phyloP scores from a whole-genome alignment of 2,888 invertebrate species.

The Luperina nickerlii region DNA sequence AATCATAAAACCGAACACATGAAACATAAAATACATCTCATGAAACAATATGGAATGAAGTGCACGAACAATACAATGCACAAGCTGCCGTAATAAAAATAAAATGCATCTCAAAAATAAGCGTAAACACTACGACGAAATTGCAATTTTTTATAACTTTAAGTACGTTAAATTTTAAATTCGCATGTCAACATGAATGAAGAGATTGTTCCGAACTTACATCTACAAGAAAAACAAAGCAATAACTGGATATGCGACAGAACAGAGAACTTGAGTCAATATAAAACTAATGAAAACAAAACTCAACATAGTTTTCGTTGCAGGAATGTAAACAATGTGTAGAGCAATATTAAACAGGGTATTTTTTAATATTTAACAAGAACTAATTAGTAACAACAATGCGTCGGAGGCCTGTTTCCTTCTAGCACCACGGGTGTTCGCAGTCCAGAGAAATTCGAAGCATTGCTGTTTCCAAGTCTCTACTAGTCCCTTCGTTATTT shows the following conservation, averaged over 20 bases:
- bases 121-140: slow-evolving; percentile 82
- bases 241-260: slow-evolving; percentile 84
- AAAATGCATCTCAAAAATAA: slow-evolving; percentile 88
- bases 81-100: slow-evolving; percentile 87
- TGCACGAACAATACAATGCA: slow-evolving; percentile 82
- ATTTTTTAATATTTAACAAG: slow-evolving; percentile 84
- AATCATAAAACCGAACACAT: slow-evolving; percentile 82
- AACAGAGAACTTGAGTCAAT: slow-evolving; percentile 79
- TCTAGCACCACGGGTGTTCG: slow-evolving; percentile 85
- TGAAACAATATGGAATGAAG: slow-evolving; percentile 84
- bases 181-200: slow-evolving; percentile 81
- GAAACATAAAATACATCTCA: slow-evolving; percentile 78
- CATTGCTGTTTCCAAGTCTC: slow-evolving; percentile 17
- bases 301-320: slow-evolving; percentile 88
- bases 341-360: slow-evolving; percentile 87
- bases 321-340: slow-evolving; percentile 89
- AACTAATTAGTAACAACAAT: slow-evolving; percentile 85
- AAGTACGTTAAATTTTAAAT: slow-evolving; percentile 87
- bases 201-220: slow-evolving; percentile 84
- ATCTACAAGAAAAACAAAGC: slow-evolving; percentile 82
- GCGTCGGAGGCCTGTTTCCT: slow-evolving; percentile 83
- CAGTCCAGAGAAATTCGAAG: slow-evolving; percentile 46
- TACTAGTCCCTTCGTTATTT: slow-evolving; percentile 32
- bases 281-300: slow-evolving; percentile 88
- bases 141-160: slow-evolving; percentile 77